Percentiles rank a stretch among this genome's conserved stretches.
phyloP scores from a whole-genome alignment of 2,888 invertebrate genomes.

The Melanophora roralis region DNA sequence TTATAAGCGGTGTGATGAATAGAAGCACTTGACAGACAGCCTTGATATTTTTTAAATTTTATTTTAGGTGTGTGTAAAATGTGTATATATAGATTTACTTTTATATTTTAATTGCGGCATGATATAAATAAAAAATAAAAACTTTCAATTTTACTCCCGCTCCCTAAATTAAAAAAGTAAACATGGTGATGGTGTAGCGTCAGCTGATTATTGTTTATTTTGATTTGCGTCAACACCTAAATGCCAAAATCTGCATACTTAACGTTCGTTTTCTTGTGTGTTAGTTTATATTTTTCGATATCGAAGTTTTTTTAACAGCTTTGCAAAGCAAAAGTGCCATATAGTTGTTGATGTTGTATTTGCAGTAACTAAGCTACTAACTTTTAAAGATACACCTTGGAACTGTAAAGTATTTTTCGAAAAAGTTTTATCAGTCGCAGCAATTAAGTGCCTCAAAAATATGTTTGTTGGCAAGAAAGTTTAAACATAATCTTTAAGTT shows the following conservation, averaged over 20 bases:
- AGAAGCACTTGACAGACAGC: conserved; percentile 52
- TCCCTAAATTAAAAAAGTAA: not conserved
- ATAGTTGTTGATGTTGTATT: no score
- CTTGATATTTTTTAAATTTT: conserved; percentile 38
- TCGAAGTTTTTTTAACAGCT: no score
- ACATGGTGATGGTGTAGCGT: no score
- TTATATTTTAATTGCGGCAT: conserved; percentile 54
- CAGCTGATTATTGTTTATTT: no score
- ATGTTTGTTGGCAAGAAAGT: not conserved
- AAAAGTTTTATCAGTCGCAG: conserved; percentile 4
- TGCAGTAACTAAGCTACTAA: no score
- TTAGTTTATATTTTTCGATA: no score
- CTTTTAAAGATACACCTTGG: no score
- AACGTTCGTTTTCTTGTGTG: no score
- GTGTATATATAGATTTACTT: conserved; percentile 3
- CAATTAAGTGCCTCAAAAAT: not conserved
- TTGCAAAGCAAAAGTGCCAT: no score
- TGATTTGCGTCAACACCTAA: no score
- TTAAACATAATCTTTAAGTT: conserved; percentile 26
- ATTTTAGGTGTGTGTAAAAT: no score
- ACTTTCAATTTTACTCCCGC: conserved; percentile 53
- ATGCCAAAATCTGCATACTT: no score
- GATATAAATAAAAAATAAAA: conserved; percentile 49
- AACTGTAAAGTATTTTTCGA: conserved; percentile 18
- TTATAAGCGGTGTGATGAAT: conserved; percentile 43